Conservation (phyloP, 2,888 invertebrate species). For the Coelopa pilipes region DNA sequence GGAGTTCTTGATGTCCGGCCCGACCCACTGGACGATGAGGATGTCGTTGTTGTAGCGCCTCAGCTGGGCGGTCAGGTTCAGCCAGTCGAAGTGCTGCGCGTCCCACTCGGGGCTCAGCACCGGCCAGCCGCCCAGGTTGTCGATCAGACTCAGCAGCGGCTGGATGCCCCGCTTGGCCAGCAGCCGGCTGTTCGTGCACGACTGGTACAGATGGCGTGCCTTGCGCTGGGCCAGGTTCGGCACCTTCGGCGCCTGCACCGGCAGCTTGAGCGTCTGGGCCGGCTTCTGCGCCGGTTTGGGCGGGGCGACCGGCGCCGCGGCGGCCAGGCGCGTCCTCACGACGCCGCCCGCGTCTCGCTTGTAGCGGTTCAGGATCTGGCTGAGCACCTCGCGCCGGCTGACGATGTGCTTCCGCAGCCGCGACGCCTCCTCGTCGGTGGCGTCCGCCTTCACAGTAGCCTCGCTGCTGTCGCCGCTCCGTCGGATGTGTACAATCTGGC, state of each 20-base stretch:
- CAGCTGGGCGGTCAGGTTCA: slow-evolving; percentile 78
- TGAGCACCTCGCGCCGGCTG: slow-evolving; percentile 51
- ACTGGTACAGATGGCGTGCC: slow-evolving; percentile 84
- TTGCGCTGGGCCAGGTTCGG: slow-evolving; percentile 76
- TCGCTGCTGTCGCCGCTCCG: slow-evolving; percentile 4
- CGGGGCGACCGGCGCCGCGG: slow-evolving; percentile 22
- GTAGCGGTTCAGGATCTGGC: slow-evolving; percentile 55
- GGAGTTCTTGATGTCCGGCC: slow-evolving; percentile 93
- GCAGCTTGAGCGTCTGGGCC: not conserved
- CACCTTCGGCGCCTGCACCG: not conserved
- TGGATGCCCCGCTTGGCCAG: slow-evolving; percentile 77
- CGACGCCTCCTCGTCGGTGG: slow-evolving; percentile 47
- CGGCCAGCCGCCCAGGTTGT: slow-evolving; percentile 90
- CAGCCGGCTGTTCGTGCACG: slow-evolving; percentile 85
- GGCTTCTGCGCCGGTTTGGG: not conserved
- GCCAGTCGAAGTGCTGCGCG: slow-evolving; percentile 75
- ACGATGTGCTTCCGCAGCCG: slow-evolving; percentile 56
- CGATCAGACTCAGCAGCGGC: slow-evolving; percentile 77
- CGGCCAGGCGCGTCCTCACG: slow-evolving; percentile 52
- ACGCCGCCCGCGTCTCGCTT: slow-evolving; percentile 54
- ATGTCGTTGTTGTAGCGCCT: slow-evolving; percentile 87
- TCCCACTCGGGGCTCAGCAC: slow-evolving; percentile 77
- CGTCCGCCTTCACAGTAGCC: slow-evolving; percentile 11
- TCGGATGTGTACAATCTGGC: slow-evolving; percentile 17
- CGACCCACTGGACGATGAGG: slow-evolving; percentile 87